phyloP scores from a whole-genome alignment of 2,888 invertebrate species.

The Helobdella robusta region DNA sequence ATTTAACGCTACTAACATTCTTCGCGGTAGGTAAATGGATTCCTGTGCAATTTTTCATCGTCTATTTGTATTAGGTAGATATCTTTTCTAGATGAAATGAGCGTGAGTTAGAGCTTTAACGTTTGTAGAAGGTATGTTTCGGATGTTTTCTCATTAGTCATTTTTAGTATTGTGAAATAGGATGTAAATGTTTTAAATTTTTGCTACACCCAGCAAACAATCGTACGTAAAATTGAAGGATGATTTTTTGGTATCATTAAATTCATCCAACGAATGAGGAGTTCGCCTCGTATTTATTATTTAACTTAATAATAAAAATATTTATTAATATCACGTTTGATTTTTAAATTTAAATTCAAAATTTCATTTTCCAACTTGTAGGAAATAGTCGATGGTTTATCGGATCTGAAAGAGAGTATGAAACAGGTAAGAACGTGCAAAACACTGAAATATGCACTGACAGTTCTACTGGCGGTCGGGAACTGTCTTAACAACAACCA shows the following conservation, averaged over 20 bases:
- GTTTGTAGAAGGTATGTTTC: no score
- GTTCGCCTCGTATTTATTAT: background rate
- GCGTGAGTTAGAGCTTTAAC: no score
- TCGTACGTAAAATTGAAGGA: background rate
- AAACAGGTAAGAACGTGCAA: constrained; percentile 78
- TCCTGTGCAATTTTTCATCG: no score
- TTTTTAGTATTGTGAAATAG: no score
- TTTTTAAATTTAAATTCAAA: no score
- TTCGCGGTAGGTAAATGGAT: no score
- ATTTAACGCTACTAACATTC: no score
- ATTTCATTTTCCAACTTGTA: constrained; percentile 43
- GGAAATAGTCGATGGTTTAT: constrained; percentile 95
- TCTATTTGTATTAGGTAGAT: no score
- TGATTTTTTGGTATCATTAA: background rate
- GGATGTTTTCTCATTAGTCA: no score
- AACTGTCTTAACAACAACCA: constrained; percentile 84
- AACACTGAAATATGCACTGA: constrained; percentile 87
- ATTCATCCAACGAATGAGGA: background rate
- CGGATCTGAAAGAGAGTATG: constrained; percentile 94
- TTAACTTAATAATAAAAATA: background rate
- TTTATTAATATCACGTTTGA: background rate
- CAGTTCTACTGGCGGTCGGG: constrained; percentile 84
- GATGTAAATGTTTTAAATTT: no score
- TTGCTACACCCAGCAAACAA: no score
- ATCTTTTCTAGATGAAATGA: no score